phyloP scores from a whole-genome alignment of 2,888 invertebrate genomes.

The Ormia ochracea region DNA sequence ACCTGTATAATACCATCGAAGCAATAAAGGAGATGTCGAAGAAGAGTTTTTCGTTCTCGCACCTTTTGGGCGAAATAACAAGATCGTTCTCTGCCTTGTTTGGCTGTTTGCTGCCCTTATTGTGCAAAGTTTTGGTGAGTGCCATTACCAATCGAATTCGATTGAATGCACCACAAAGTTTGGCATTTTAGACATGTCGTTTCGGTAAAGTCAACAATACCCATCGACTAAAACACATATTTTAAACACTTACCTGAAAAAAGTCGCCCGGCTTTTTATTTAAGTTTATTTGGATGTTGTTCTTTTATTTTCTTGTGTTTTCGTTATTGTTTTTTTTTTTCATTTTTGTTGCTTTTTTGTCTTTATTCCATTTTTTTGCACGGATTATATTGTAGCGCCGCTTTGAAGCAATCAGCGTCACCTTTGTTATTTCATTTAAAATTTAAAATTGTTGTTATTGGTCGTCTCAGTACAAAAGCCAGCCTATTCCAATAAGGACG shows the following conservation, averaged over 20 bases:
- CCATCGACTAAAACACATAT: conserved; percentile 66
- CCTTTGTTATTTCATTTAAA: conserved; percentile 70
- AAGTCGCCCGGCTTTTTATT: conserved; percentile 49
- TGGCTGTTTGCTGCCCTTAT: conserved; percentile 62
- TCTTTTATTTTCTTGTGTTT: not conserved
- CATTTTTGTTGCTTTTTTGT: not conserved
- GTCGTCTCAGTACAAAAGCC: conserved; percentile 14
- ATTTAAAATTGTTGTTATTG: conserved; percentile 58
- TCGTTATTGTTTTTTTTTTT: too few species aligned
- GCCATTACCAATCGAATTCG: conserved; percentile 72
- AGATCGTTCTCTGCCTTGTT: conserved; percentile 66
- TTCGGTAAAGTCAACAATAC: conserved; percentile 62
- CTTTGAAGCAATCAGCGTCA: conserved; percentile 77
- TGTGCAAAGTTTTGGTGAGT: conserved; percentile 68
- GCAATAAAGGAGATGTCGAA: not conserved
- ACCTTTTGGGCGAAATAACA: conserved; percentile 61
- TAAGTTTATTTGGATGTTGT: conserved; percentile 30
- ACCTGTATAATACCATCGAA: not conserved
- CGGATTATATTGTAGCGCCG: conserved; percentile 71
- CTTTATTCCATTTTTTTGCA: conserved; percentile 15
- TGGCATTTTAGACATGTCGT: conserved; percentile 69
- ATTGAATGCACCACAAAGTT: conserved; percentile 74
- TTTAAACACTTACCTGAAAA: conserved; percentile 73
- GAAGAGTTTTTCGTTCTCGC: conserved; percentile 61
- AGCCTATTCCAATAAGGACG: conserved; percentile 58